phyloP scores from a whole-genome alignment of 2,113 vertebrate species.

The Macaca fascicularis region T2T-MFA8v1.1 NC_088380.1:5286001-5286500 shows the following conservation, averaged over 20 bases:
- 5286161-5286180: too few species aligned
- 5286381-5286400: too few species aligned
- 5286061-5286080: neutral
- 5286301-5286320: neutral
- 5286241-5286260: neutral
- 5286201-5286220: too few species aligned
- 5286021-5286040: accelerated
- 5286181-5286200: neutral
- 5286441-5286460: neutral
- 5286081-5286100: neutral
- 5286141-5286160: neutral
- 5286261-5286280: neutral
- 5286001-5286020: accelerated
- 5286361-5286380: accelerated
- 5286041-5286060: accelerated
- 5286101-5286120: neutral
- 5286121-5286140: neutral
- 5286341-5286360: neutral
- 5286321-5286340: neutral
- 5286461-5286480: neutral
- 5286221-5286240: neutral
- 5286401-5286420: accelerated
- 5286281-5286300: neutral
- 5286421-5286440: accelerated
- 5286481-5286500: neutral